phyloP scores from a whole-genome alignment of 1,140 invertebrate genomes.

The Apis florea region DNA sequence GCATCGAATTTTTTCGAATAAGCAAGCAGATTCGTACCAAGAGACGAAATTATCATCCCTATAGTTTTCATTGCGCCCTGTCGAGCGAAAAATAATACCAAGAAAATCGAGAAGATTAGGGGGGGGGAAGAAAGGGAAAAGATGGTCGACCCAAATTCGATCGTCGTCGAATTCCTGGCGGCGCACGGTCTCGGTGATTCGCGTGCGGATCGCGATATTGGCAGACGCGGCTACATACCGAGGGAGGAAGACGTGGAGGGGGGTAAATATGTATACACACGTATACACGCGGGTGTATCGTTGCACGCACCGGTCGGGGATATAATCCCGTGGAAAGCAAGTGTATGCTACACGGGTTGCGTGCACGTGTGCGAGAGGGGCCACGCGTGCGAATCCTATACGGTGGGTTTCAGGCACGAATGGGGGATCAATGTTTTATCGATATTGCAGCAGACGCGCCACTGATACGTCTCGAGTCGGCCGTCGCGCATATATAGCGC shows the following conservation, averaged over 20 bases:
- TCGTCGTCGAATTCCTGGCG: conserved; percentile 57
- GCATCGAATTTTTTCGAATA: too few species aligned
- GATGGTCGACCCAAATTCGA: conserved; percentile 61
- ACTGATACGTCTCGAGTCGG: conserved; percentile 67
- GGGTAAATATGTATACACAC: conserved; percentile 30
- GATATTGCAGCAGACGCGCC: conserved; percentile 72
- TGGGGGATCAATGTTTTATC: conserved; percentile 76
- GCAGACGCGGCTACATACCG: conserved; percentile 29
- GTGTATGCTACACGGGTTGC: conserved; percentile 42
- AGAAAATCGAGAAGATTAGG: too few species aligned
- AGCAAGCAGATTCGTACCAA: too few species aligned
- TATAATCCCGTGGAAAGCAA: conserved; percentile 64
- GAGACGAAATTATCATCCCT: too few species aligned
- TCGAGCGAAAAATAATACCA: too few species aligned
- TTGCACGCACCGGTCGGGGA: conserved; percentile 56
- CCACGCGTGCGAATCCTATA: conserved; percentile 67
- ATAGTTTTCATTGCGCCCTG: too few species aligned
- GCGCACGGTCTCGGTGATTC: conserved; percentile 52
- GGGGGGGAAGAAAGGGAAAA: not conserved
- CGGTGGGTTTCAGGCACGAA: conserved; percentile 69
- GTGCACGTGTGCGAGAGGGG: not conserved
- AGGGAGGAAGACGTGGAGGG: not conserved
- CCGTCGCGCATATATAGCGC: conserved; percentile 63
- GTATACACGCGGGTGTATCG: not conserved
- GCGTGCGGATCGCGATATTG: conserved; percentile 61